Evolutionary conservation across 2,888 invertebrate genomes (phyloP), one percentile per base, ranked within the genome.

Genomic region (Cremastobaeus sp.): DNA sequence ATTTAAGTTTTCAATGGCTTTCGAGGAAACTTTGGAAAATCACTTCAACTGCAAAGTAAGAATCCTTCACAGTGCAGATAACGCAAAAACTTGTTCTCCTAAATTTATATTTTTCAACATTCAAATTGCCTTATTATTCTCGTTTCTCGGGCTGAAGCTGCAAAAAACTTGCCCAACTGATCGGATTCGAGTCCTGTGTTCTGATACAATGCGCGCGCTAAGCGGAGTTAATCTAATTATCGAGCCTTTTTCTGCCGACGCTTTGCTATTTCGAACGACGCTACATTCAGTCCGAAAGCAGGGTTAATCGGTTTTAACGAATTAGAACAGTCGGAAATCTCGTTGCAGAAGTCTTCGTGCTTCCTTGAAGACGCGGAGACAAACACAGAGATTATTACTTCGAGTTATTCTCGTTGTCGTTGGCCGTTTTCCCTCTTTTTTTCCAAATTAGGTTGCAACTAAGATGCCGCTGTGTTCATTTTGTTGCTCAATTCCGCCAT

Each of bases 251-350:
- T 71, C 57, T 57, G 70, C 11, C 41, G 55, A 25, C 55, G 34
- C 41, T 48, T 55, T 4, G 20, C 62, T 41, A 50, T 57, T 57
- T 57, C 64, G 17, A 64, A 41, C 50, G 20, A 1, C 41, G 43
- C n/a, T n/a, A n/a, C n/a, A n/a, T 71, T 71, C 64, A 57, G 50
- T 57, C 57, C 57, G 54, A 55, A 71, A 71, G 57, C 64, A 57
- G 57, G 70, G 70, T 64, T 64, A 71, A 71, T 71, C 57, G 64
- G 64, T 57, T 71, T 64, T 37, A 64, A 55, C 18, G 70, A 70
- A 71, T 37, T 64, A 45, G 70, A 57, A 71, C 70, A 35, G 4
- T 25, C 11, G 50, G 30, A 57, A 64, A 64, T 70, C 43, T 30
- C 32, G 37, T 68, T 68, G 52, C 2, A 6, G 41, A 41, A 66